Percentiles rank a stretch among this genome's conserved stretches.
These are phyloP conservation scores for Phaethon lepturus DNA, from an alignment of 2,113 vertebrate genomes.

Conservation along the genomic window DNA sequence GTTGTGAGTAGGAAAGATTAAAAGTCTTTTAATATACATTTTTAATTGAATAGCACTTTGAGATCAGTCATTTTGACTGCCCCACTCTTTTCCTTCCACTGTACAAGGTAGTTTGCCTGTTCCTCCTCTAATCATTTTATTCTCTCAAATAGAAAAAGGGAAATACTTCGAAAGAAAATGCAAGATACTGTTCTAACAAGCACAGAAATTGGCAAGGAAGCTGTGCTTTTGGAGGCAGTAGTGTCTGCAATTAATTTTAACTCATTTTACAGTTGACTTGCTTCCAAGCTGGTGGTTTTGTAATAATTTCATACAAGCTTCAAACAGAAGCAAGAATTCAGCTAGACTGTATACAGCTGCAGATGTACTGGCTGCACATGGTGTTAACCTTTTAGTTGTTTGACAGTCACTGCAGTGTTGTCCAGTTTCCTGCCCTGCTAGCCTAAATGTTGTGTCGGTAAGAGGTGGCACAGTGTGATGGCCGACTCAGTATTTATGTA, in stretches of 20 bases:
- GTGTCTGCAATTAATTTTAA: slow-evolving; percentile 6
- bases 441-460: neutral
- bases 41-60: neutral
- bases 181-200: neutral
- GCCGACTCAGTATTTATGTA: neutral
- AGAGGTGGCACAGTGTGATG: neutral
- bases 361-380: neutral
- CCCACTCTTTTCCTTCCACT: neutral
- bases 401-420: neutral
- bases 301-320: neutral
- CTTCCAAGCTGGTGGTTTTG: neutral
- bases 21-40: neutral
- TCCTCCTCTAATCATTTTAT: neutral
- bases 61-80: neutral
- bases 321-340: neutral
- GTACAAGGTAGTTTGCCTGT: neutral
- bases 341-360: neutral
- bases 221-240: neutral
- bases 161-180: neutral
- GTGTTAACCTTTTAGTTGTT: neutral
- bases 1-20: neutral
- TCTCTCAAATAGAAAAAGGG: neutral
- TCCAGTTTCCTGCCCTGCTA: neutral
- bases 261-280: neutral
- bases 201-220: neutral